A percentile compares a stretch with the other conserved stretches of the same genome.
These are phyloP conservation scores for Noctua fimbriata DNA, from an alignment of 2,888 invertebrate species.

Conservation along the genomic window DNA sequence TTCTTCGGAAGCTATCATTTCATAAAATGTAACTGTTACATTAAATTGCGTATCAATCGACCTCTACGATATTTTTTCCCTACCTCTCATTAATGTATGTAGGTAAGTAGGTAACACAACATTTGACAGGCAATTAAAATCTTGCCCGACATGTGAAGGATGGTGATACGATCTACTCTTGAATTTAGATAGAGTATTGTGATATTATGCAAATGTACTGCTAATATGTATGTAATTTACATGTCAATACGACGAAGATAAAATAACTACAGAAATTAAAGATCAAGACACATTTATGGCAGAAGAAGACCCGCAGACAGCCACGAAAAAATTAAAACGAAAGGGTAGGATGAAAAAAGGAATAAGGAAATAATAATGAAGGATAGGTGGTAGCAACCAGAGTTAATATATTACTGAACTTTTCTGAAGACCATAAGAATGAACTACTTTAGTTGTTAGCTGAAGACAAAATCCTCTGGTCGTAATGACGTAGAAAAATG, in stretches of 20 bases:
- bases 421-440: no score
- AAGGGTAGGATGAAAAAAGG: background rate
- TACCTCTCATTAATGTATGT: constrained; percentile 47
- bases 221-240: constrained; percentile 5
- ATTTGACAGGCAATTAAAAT: constrained; percentile 66
- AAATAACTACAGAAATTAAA: background rate
- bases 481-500: no score
- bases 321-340: background rate
- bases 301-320: background rate
- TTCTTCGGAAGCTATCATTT: constrained; percentile 4
- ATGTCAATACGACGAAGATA: background rate
- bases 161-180: constrained; percentile 47
- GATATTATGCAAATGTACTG: constrained; percentile 44
- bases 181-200: constrained; percentile 30
- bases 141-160: constrained; percentile 64
- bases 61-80: constrained; percentile 36
- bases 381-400: background rate
- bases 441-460: background rate
- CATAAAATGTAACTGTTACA: constrained; percentile 9
- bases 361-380: background rate
- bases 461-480: background rate
- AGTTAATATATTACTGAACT: background rate
- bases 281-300: background rate
- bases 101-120: constrained; percentile 63
- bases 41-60: constrained; percentile 46